Percentiles rank a stretch among this genome's conserved stretches.
phyloP scores from a whole-genome alignment of 2,888 invertebrate genomes.

The Maniola hyperantus region DNA sequence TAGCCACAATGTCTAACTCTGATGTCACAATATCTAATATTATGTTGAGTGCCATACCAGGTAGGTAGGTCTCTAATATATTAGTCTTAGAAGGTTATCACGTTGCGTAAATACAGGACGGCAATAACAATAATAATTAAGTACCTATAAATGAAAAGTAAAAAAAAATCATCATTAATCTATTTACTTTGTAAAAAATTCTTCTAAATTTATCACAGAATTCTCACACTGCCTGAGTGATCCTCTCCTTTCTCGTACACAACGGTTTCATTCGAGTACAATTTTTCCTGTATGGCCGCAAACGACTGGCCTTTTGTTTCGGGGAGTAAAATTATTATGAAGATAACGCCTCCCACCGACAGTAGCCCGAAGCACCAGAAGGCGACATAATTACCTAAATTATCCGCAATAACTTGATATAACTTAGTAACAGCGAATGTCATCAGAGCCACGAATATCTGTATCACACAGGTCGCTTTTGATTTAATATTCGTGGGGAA shows the following conservation, averaged over 20 bases:
- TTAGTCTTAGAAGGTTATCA: neutral
- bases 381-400: constrained; percentile 76
- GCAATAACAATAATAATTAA: constrained; percentile 22
- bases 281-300: constrained; percentile 80
- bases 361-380: constrained; percentile 81
- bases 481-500: constrained; percentile 85
- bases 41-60: neutral
- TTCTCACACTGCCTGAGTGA: constrained; percentile 62
- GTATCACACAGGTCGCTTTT: constrained; percentile 84
- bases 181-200: constrained; percentile 27
- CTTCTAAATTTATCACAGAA: constrained; percentile 40
- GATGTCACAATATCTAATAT: too few relatives aligned
- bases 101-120: constrained; percentile 17
- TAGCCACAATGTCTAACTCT: too few relatives aligned
- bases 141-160: constrained; percentile 20
- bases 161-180: constrained; percentile 35
- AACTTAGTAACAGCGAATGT: constrained; percentile 83
- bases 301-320: constrained; percentile 85
- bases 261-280: constrained; percentile 66
- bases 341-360: constrained; percentile 78
- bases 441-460: constrained; percentile 82
- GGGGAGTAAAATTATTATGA: constrained; percentile 78
- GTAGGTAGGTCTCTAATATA: too few relatives aligned
- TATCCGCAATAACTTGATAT: constrained; percentile 79
- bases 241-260: constrained; percentile 65